Base-by-base conservation (phyloP, 35 echinoderm and acorn worm genomes). In the Diadema setosum region DNA sequence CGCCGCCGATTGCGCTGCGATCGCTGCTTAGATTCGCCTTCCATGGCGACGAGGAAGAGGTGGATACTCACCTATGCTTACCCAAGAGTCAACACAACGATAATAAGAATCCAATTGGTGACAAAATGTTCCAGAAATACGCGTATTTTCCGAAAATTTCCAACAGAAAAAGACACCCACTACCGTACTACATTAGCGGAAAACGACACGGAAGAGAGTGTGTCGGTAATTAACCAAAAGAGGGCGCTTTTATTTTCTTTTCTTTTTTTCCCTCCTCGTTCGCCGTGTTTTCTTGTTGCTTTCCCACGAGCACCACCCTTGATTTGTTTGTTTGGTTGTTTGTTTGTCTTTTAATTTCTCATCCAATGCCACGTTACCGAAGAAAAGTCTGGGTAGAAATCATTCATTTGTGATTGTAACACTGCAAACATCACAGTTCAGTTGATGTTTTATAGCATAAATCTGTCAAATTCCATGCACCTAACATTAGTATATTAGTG, bases 1-100 rank as follows among this genome's bases (percentile, higher is more conserved):
- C 88, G 88, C 27, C 88, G 75, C 4, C 88, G 88, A 90, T 83
- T 90, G 20, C 88, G 88, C 81, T 90, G 88, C 30, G 88, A 84
- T 55, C 88, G 48, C 46, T 83, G 57, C 88, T 83, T 90, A 39
- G 82, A 45, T 67, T 67, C 58, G 40, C 60, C 45, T 63, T 90
- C 88, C 88, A 83, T 84, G 80, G 32, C 40, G 40, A 39, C 40
- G 29, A 78, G 17, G 40, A 44, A 41, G 35, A 36, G 29, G 27
- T 8, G 37, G 40, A 78, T 44, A 78, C 73, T 78, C 73, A 78
- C 73, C 73, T 78, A 78, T 41, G 25, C 36, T 78, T 41, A 44
- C 39, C 9, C 35, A 78, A 78, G 73, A 5, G 73, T 44, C 18
- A 7, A 20, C 18, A 78, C 7, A 44, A n/a, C 44, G 35, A 44